Evolutionary conservation across 2,888 invertebrate species (phyloP).

Genomic region (Drosophila eohydei): DNA sequence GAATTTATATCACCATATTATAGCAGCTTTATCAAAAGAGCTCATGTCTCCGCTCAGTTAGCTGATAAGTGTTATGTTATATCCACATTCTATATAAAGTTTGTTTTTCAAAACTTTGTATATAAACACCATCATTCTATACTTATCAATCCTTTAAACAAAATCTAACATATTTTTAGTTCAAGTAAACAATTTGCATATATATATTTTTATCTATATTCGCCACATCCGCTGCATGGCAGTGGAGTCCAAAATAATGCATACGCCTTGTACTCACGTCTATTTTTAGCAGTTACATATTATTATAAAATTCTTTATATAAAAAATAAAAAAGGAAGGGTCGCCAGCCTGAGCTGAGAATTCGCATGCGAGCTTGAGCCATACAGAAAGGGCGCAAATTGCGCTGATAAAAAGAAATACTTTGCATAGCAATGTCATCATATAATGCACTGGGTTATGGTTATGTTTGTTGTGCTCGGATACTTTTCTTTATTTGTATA

Average conservation of each 20-base stretch:
- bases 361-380: conserved; percentile 51
- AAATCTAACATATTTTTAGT: background rate
- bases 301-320: conserved; percentile 11
- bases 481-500: conserved; percentile 23
- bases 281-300: conserved; percentile 8
- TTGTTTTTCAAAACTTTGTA: background rate
- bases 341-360: conserved; percentile 20
- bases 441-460: background rate
- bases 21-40: background rate
- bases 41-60: background rate
- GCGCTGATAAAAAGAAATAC: conserved; percentile 40
- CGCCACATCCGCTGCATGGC: background rate
- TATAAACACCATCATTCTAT: background rate
- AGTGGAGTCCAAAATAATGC: background rate
- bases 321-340: background rate
- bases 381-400: conserved; percentile 40
- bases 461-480: background rate
- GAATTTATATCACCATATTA: background rate
- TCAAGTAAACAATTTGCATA: background rate
- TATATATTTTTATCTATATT: conserved; percentile 2
- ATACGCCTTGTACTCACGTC: conserved; percentile 9
- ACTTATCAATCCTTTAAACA: background rate
- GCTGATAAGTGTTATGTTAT: background rate
- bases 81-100: background rate
- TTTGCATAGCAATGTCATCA: conserved; percentile 37